Conservation (phyloP, 2,888 invertebrate species). For the Chloroclystis v-ata region DNA sequence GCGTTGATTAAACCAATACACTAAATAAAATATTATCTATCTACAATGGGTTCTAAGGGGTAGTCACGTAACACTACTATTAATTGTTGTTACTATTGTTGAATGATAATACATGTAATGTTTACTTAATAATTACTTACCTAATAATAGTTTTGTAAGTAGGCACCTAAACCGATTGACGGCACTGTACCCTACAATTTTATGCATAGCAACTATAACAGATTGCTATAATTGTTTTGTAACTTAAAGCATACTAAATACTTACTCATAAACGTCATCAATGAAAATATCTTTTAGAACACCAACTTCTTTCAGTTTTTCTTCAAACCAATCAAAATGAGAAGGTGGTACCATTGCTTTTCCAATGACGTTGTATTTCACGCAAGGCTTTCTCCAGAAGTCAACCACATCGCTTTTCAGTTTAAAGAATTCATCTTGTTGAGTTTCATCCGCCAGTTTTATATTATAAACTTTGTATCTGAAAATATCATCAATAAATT, state of each 20-base stretch:
- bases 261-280: constrained; percentile 57
- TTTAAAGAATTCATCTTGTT: constrained; percentile 40
- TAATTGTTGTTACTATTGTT: too few species aligned
- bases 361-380: constrained; percentile 43
- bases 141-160: too few species aligned
- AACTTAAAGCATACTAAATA: constrained; percentile 7
- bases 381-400: constrained; percentile 50
- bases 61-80: too few species aligned
- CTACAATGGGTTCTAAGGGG: too few species aligned
- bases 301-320: constrained; percentile 37
- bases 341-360: constrained; percentile 57
- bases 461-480: constrained; percentile 60
- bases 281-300: constrained; percentile 42
- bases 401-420: constrained; percentile 51
- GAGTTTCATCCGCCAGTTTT: constrained; percentile 34
- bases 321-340: constrained; percentile 55
- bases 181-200: too few species aligned
- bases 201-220: too few species aligned
- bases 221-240: too few species aligned
- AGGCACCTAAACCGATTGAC: too few species aligned
- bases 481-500: constrained; percentile 1
- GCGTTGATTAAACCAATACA: too few species aligned
- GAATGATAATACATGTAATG: too few species aligned
- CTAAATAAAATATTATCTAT: too few species aligned
- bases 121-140: too few species aligned